Base-by-base conservation (phyloP, 2,797 vertebrate genomes). In the Phrynocephalus guinanensis region DNA sequence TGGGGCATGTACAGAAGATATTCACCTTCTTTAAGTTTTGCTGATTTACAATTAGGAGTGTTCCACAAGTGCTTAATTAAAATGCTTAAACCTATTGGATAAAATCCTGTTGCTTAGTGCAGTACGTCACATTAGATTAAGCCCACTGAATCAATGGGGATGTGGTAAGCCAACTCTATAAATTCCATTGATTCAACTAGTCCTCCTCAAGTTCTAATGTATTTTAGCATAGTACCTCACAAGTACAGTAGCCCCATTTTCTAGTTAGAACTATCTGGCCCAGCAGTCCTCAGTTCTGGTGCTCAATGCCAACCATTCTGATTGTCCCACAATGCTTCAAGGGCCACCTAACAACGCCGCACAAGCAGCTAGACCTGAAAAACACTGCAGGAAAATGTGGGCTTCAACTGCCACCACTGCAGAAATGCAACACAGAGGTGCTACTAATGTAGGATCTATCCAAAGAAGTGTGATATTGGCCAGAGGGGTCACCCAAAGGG, bases 11-110 rank as follows among this genome's bases (percentile, higher is more conserved):
- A 44, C 38, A 44, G 38, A 44, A 44, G 38, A 44, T 44, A 44
- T 44, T 44, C 38, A 44, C 38, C 38, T 44, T 44, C 38, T 44
- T 44, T 44, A 44, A 44, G 38, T 44, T 44, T 44, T 44, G 3
- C 38, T 5, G 38, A 44, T 44, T 44, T 44, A 5, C 38, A 44
- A 44, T 44, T 44, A 44, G 38, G 3, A 44, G 38, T 44, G 5
- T 44, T 44, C 38, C 38, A 44, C 38, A 44, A 44, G 5, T 44
- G 38, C 38, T 44, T 44, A 28, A 82, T 81, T 52, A 82, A 83
- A 84, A 79, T 66, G 24, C 76, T 81, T 60, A 79, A 82, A 91
- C 30, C 52, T 63, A 78, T 44, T 63, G 20, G 11, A 38, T 82
- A 5, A 63, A 63, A 63, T 63, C 18, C 18, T 63, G 60, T 63